Base-by-base conservation (phyloP, 2,888 invertebrate species). In the Ophion ellenae region DNA sequence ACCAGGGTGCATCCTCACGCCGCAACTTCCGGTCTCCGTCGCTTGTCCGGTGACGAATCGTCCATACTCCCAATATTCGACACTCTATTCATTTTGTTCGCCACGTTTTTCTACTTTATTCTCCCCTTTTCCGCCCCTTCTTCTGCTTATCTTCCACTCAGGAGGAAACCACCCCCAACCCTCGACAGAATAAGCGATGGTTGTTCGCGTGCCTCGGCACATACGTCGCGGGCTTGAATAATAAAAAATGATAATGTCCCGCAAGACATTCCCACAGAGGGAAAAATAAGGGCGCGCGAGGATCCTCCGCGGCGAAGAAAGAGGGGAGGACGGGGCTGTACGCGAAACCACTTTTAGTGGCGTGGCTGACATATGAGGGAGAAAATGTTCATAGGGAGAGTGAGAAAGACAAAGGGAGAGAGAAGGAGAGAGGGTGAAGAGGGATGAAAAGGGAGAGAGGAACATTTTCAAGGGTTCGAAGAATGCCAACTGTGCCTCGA, bases 281-380 rank as follows among this genome's bases (percentile, higher is more conserved):
- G 59, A 71, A 14, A 67, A 69, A 69, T 69, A 69, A 69, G 45
- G 40, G n/a, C 40, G 66, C 7, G 32, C n/a, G 40, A n/a, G 20
- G 40, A 40, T 67, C 40, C 40, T 67, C 7, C 66, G 28, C 28
- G 47, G 47, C 11, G 11, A 45, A 45, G 9, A 45, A 11, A 45
- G 45, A 1, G 45, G 45, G 7, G 11, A 57, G 32, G 20, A 61
- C 32, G 71, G 24, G 20, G 80, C 59, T 61, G 57, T 69, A 57
- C 73, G 81, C 73, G 84, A 83, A 88, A 88, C 87, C 88, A 87
- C 89, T 89, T 89, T 88, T 86, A 70, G 61, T 80, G 66, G 63
- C 61, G 75, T 10, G 87, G 82, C 86, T 89, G 85, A 89, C 89
- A 88, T 88, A 89, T 86, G 87, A 83, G 86, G 79, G 76, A 63